Evolutionary conservation across 2,113 vertebrate genomes (phyloP).

Genomic region (Eurypyga helias): DNA sequence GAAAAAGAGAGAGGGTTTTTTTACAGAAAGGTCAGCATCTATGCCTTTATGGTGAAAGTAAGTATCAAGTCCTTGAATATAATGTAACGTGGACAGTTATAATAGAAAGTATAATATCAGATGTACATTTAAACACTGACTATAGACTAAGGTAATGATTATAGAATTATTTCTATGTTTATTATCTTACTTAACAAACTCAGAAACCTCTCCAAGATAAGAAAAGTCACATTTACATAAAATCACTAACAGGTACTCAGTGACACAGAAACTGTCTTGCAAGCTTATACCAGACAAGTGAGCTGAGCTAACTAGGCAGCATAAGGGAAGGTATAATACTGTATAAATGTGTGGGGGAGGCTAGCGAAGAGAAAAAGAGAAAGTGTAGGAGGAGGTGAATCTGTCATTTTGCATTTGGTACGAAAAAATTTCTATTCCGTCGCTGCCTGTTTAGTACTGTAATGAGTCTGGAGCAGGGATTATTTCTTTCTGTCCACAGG

Average conservation of each 20-base stretch:
- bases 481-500: neutral
- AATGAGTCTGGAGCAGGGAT: neutral
- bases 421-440: neutral
- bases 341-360: neutral
- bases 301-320: neutral
- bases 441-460: fast-evolving
- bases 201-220: neutral
- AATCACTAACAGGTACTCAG: neutral
- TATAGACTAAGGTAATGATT: neutral
- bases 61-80: neutral
- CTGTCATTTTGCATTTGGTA: neutral
- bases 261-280: neutral
- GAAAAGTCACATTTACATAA: neutral
- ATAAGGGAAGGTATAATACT: neutral
- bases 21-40: neutral
- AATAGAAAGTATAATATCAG: neutral
- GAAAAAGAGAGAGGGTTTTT: neutral
- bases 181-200: neutral
- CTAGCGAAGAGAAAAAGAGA: neutral
- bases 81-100: neutral
- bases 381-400: neutral
- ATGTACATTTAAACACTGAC: neutral
- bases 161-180: neutral
- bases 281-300: neutral
- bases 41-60: neutral